phyloP scores from a whole-genome alignment of 1,140 invertebrate genomes.

The Holotrichia oblita region DNA sequence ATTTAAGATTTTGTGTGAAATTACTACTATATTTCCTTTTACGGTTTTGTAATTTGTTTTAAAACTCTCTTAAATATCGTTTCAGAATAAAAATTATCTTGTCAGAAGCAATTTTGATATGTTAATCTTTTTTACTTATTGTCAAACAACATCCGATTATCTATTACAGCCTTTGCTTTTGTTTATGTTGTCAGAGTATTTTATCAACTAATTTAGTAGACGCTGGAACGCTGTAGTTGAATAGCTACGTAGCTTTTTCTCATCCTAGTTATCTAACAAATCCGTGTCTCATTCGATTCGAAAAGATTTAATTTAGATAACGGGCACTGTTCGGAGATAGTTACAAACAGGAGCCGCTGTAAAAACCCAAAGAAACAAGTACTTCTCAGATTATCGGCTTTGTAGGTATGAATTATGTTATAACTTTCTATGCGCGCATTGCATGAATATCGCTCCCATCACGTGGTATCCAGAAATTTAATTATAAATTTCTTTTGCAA shows the following conservation, averaged over 20 bases:
- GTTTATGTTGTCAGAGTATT: neutral
- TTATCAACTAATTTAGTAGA: slow-evolving; percentile 2
- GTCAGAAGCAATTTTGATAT: too few relatives aligned
- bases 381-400: slow-evolving; percentile 29
- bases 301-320: slow-evolving; percentile 33
- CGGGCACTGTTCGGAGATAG: slow-evolving; percentile 1
- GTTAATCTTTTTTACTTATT: too few relatives aligned
- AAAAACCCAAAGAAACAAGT: slow-evolving; percentile 24
- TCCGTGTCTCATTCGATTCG: slow-evolving; percentile 30
- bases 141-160: neutral
- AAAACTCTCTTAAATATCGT: too few relatives aligned
- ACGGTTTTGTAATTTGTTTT: too few relatives aligned
- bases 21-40: too few relatives aligned
- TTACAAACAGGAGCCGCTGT: slow-evolving; percentile 29
- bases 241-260: slow-evolving; percentile 29
- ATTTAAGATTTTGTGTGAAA: too few relatives aligned
- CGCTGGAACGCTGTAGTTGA: neutral
- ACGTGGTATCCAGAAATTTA: neutral
- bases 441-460: neutral
- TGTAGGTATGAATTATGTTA: slow-evolving; percentile 31
- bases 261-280: slow-evolving; percentile 13
- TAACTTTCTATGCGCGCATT: slow-evolving; percentile 16
- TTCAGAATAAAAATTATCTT: too few relatives aligned
- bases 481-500: neutral
- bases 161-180: neutral